Evolutionary conservation across 2,797 vertebrate genomes (phyloP).

Genomic region (Ispidina picta): DNA sequence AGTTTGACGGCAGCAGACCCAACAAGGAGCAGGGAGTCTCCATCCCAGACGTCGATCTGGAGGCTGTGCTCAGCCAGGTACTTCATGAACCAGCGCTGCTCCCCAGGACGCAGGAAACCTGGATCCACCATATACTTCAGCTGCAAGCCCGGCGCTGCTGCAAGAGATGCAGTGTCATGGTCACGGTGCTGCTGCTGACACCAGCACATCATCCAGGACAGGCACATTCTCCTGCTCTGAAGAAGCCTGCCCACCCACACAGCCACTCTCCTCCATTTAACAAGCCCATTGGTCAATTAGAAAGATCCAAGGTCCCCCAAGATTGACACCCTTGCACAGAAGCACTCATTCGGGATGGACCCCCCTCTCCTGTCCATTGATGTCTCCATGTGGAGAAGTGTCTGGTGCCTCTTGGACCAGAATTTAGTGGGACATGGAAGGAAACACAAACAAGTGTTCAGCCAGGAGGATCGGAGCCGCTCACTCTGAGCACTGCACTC

Average conservation of each 20-base stretch:
- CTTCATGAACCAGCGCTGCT: conserved; percentile 85
- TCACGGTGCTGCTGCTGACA: rapidly evolving
- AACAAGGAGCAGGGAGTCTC: conserved; percentile 89
- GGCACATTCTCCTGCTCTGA: rapidly evolving
- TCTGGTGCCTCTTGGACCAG: not conserved
- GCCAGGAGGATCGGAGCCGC: not conserved
- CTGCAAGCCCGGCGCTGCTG: conserved; percentile 87
- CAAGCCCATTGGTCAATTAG: not conserved
- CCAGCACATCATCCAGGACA: rapidly evolving
- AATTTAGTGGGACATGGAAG: not conserved
- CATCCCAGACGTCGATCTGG: conserved; percentile 93
- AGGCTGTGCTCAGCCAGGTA: conserved; percentile 89
- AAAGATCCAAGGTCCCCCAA: not conserved
- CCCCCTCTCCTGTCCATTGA: not conserved
- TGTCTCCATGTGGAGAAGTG: not conserved
- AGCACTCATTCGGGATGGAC: not conserved
- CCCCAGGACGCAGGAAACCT: conserved; percentile 82
- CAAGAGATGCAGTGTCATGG: not conserved
- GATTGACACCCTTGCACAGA: not conserved
- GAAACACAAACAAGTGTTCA: not conserved
- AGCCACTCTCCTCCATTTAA: not conserved
- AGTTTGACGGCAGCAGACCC: conserved; percentile 89
- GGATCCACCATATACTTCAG: conserved; percentile 87
- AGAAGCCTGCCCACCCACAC: not conserved
- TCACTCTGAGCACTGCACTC: not conserved